A percentile compares a stretch with the other conserved stretches of the same genome.
These are phyloP conservation scores for Odontophorus gujanensis DNA, from an alignment of 2,113 vertebrate species.

Conservation along the genomic window DNA sequence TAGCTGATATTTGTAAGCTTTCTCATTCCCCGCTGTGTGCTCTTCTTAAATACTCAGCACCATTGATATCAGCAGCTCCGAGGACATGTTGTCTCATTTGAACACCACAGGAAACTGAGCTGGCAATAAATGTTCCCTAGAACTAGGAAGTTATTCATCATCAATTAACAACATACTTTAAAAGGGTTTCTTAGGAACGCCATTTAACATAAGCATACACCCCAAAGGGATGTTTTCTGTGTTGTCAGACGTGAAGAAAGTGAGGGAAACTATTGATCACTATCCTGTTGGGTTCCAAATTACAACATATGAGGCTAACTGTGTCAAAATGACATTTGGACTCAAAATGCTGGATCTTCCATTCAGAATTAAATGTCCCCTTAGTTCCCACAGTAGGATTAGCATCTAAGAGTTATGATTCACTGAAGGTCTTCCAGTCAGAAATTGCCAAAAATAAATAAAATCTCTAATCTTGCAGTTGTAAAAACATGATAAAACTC, in stretches of 20 bases:
- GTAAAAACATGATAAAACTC: neutral
- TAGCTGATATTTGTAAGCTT: constrained; percentile 15
- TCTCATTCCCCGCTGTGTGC: neutral
- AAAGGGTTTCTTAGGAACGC: constrained; percentile 50
- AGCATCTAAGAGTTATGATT: neutral
- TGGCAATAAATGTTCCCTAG: constrained; percentile 45
- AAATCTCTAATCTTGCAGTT: neutral
- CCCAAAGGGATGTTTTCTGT: constrained; percentile 4
- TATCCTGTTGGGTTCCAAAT: neutral
- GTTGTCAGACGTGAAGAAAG: constrained; percentile 40
- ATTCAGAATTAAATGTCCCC: neutral
- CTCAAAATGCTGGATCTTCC: constrained; percentile 3
- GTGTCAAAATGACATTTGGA: neutral
- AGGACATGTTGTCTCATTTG: constrained; percentile 25
- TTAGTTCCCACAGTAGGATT: neutral
- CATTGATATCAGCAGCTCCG: constrained; percentile 43
- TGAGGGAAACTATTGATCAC: constrained; percentile 29
- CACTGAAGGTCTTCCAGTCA: neutral
- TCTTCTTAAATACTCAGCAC: constrained; percentile 4
- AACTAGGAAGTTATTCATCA: neutral
- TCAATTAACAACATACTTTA: constrained; percentile 58
- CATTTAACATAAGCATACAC: constrained; percentile 4
- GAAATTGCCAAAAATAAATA: neutral
- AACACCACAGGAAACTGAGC: constrained; percentile 17
- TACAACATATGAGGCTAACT: neutral